Base-by-base conservation (phyloP, 2,113 vertebrate genomes). In the Paedocypris sp. region DNA sequence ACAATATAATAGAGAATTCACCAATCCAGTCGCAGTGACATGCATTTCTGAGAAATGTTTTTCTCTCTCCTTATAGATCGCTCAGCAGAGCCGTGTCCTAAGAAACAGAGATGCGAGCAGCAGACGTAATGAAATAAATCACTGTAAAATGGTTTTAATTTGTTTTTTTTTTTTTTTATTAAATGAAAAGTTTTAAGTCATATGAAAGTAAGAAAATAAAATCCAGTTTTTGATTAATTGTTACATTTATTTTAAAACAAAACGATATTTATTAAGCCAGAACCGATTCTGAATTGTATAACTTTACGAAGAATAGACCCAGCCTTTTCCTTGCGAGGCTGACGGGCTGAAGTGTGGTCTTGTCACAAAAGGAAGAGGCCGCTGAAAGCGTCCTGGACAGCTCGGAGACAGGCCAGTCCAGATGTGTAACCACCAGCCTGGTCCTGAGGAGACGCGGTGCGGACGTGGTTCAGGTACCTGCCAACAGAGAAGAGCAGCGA, bases 381-480 rank as follows among this genome's bases (percentile, higher is more conserved):
- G 22, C 92, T 97, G 87, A 98, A 92, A 0, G 95, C 93, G 50
- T 99, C 95, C 79, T 99, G 93, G 15, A 99, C 65, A 8, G 94
- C 95, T 64, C 94, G 83, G 77, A 94, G 85, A 83, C 95, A 99
- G 0, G 94, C 95, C 10, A 97, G 82, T 23, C 86, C 89, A 23
- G 95, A 92, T 19, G 82, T 73, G 75, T 98, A 99, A 70, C 95
- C 95, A 65, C 95, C 95, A 6, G 94, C 94, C 8, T 92, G 80
- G 73, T 99, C 94, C 82, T 93, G 92, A 1, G 85, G 87, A 33
- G 89, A 82, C 57, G 91, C 83, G 0, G 87, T 83, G 73, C 93
- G 86, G 12, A 99, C 94, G 1, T 99, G 94, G 79, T 83, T 92
- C 74, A 98, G 86, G 78, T 94, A 99, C 79, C 95, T 99, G 64